A percentile compares a stretch with the other conserved stretches of the same genome.
These are phyloP conservation scores for Lasioglossum zephyrum DNA, from an alignment of 2,888 invertebrate genomes.

Conservation along the genomic window DNA sequence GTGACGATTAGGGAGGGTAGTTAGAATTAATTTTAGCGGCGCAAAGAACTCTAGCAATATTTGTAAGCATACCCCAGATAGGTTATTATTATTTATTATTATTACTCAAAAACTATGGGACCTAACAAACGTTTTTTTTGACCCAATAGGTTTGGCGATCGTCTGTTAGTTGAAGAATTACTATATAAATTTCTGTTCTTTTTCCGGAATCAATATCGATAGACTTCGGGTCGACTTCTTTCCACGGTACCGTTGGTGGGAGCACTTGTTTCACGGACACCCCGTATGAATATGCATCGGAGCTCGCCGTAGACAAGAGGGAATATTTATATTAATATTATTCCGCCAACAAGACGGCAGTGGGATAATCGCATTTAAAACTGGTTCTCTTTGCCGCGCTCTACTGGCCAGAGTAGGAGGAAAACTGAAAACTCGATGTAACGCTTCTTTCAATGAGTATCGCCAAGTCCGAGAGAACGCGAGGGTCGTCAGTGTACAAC, in stretches of 20 bases:
- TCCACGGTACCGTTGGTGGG: background rate
- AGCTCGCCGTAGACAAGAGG: background rate
- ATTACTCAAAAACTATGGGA: too few relatives aligned
- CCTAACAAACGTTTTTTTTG: too few relatives aligned
- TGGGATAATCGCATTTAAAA: conserved; percentile 6
- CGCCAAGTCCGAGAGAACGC: background rate
- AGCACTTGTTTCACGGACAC: background rate
- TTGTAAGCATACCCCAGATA: too few relatives aligned
- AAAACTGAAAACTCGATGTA: background rate
- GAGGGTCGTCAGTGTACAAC: background rate
- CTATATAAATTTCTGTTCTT: background rate
- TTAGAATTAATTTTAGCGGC: too few relatives aligned
- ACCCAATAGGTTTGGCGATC: too few relatives aligned
- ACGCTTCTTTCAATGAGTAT: conserved; percentile 20
- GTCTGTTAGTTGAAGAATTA: background rate
- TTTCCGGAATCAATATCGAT: background rate
- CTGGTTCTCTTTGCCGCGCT: background rate
- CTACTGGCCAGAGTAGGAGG: background rate
- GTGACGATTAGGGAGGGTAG: too few relatives aligned
- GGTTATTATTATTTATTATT: too few relatives aligned
- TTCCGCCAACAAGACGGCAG: conserved; percentile 11
- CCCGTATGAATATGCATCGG: conserved; percentile 6
- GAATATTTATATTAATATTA: conserved; percentile 17
- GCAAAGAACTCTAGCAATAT: too few relatives aligned
- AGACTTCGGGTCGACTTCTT: background rate